phyloP scores from a whole-genome alignment of 2,113 vertebrate species.

The Pseudopipra pipra region DNA sequence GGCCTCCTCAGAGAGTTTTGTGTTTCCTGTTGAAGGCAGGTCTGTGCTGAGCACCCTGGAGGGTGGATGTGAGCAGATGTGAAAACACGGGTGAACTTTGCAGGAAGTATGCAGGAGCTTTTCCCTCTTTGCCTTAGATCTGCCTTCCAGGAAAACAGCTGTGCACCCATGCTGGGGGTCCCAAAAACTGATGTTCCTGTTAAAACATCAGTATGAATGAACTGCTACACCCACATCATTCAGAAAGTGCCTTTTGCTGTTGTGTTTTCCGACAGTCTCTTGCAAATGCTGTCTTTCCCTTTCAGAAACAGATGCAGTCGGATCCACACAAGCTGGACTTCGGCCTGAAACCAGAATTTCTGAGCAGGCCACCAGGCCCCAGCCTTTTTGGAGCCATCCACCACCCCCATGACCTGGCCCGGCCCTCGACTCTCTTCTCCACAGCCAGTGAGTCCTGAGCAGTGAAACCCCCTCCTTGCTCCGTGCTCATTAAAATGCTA shows the following conservation, averaged over 20 bases:
- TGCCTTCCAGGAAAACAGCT: not conserved
- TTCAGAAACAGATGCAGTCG: conserved; percentile 98
- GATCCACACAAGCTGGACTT: conserved; percentile 99
- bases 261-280: not conserved
- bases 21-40: not conserved
- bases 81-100: not conserved
- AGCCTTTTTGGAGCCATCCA: conserved; percentile 94
- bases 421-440: conserved; percentile 94
- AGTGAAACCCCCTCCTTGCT: not conserved
- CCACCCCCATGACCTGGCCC: conserved; percentile 91
- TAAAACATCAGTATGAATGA: not conserved
- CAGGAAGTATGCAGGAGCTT: not conserved
- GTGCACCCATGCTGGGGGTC: accelerated
- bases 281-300: conserved; percentile 4
- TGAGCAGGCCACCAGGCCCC: conserved; percentile 92
- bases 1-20: not conserved
- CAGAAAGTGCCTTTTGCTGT: not conserved
- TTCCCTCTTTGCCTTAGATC: not conserved
- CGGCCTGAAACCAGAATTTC: conserved; percentile 93
- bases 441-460: conserved; percentile 84
- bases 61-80: not conserved
- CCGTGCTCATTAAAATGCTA: not conserved
- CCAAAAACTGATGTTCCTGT: not conserved
- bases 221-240: not conserved
- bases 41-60: not conserved